A percentile compares a stretch with the other conserved stretches of the same genome.
These are phyloP conservation scores for Tridacna crocea DNA, from an alignment of 2,888 invertebrate genomes.

Conservation along the genomic window DNA sequence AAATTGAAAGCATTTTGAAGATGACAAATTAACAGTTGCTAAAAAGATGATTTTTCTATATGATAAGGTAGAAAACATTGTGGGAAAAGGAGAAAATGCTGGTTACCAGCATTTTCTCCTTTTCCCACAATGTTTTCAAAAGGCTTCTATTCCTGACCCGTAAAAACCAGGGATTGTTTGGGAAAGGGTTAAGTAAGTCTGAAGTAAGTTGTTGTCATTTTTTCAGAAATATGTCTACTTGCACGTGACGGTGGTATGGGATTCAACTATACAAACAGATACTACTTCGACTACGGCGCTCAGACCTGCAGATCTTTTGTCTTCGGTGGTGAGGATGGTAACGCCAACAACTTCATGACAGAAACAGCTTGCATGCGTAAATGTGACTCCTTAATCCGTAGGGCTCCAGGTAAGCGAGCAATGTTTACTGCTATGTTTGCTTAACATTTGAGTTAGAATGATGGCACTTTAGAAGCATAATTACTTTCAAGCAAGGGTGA, in stretches of 20 bases:
- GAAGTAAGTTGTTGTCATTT: not conserved
- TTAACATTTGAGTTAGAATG: no score
- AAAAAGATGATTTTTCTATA: no score
- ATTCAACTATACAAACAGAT: slow-evolving; percentile 66
- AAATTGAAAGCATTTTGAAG: no score
- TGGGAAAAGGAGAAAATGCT: no score
- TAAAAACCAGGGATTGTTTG: no score
- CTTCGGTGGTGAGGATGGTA: slow-evolving; percentile 95
- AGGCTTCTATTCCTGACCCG: no score
- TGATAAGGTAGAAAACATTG: no score
- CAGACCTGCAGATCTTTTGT: slow-evolving; percentile 91
- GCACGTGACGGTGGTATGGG: slow-evolving; percentile 74
- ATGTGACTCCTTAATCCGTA: slow-evolving; percentile 54
- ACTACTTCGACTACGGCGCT: slow-evolving; percentile 88
- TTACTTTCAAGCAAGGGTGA: no score
- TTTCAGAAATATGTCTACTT: slow-evolving; percentile 61
- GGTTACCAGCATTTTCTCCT: no score
- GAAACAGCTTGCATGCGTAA: slow-evolving; percentile 64
- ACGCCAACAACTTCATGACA: slow-evolving; percentile 85
- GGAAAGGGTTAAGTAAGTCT: not conserved
- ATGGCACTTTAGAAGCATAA: no score
- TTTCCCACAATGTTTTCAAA: no score
- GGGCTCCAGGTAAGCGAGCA: slow-evolving; percentile 37
- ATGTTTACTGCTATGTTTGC: not conserved
- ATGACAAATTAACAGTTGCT: no score